A percentile compares a stretch with the other conserved stretches of the same genome.
Conservation (phyloP, 2,113 vertebrate species). For the Chaetura pelagica region DNA sequence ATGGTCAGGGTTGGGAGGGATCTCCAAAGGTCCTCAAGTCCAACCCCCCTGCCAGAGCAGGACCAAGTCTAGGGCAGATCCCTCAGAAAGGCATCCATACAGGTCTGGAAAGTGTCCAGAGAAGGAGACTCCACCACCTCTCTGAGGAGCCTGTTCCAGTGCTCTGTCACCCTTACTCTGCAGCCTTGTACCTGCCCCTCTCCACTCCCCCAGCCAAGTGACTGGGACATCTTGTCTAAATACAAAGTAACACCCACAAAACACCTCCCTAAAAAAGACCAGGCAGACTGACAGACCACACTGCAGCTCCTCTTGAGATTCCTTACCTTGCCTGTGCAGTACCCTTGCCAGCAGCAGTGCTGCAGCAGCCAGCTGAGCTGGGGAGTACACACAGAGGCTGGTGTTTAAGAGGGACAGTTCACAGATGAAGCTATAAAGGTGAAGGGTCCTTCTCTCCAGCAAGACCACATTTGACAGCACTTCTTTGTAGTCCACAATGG, state of each 20-base stretch:
- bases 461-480: conserved; percentile 84
- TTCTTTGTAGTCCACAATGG: conserved; percentile 92
- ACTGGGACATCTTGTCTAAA: not conserved
- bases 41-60: too few species aligned
- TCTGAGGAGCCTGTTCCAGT: too few species aligned
- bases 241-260: not conserved
- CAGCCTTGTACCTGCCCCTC: not conserved
- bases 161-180: not conserved
- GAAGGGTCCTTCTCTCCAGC: conserved; percentile 79
- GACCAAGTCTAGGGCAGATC: too few species aligned
- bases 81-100: too few species aligned
- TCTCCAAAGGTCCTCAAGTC: too few species aligned
- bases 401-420: conserved; percentile 93
- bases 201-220: too few species aligned
- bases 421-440: conserved; percentile 92
- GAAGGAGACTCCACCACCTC: too few species aligned
- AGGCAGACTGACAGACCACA: not conserved
- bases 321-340: conserved; percentile 88
- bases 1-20: too few species aligned
- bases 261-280: not conserved
- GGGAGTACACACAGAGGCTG: conserved; percentile 79
- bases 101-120: too few species aligned
- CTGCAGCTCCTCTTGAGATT: not conserved
- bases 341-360: conserved; percentile 87
- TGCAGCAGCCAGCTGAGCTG: conserved; percentile 86